Evolutionary conservation across 2,113 vertebrate species (phyloP).

Genomic region (Sander lucioperca): DNA sequence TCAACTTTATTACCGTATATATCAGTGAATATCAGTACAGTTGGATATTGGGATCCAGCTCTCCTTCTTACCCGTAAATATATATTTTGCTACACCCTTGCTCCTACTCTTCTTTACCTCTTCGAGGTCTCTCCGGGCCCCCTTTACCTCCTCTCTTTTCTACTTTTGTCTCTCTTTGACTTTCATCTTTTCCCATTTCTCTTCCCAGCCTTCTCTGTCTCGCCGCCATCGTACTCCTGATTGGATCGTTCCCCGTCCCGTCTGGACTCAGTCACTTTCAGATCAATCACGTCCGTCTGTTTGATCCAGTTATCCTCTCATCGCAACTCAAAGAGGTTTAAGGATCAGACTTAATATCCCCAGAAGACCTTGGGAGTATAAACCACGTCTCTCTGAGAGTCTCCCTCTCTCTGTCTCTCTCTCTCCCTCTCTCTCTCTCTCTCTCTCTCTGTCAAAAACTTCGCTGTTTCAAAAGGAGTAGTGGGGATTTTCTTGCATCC

Average conservation of each 20-base stretch:
- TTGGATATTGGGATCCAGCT: too few relatives aligned
- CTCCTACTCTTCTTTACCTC: too few relatives aligned
- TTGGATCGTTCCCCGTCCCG: neutral
- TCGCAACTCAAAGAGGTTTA: neutral
- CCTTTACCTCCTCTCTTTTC: neutral
- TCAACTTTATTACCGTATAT: too few relatives aligned
- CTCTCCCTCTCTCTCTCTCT: too few relatives aligned
- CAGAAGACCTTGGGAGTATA: neutral
- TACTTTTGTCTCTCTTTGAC: too few relatives aligned
- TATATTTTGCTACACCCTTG: too few relatives aligned
- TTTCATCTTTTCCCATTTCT: too few relatives aligned
- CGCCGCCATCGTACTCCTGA: neutral
- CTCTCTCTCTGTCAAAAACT: neutral
- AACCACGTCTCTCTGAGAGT: neutral
- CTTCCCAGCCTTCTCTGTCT: neutral
- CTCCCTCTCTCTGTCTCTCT: neutral
- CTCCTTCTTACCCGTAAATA: too few relatives aligned
- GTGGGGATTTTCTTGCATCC: neutral
- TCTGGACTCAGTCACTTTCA: constrained; percentile 15
- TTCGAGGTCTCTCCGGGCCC: too few relatives aligned
- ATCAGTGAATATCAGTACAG: too few relatives aligned
- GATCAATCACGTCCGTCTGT: neutral
- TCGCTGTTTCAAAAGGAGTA: neutral
- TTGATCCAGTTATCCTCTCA: constrained; percentile 1
- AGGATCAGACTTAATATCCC: constrained; percentile 19